Evolutionary conservation across 2,113 vertebrate genomes (phyloP).

Genomic region (Pelecanus crispus): DNA sequence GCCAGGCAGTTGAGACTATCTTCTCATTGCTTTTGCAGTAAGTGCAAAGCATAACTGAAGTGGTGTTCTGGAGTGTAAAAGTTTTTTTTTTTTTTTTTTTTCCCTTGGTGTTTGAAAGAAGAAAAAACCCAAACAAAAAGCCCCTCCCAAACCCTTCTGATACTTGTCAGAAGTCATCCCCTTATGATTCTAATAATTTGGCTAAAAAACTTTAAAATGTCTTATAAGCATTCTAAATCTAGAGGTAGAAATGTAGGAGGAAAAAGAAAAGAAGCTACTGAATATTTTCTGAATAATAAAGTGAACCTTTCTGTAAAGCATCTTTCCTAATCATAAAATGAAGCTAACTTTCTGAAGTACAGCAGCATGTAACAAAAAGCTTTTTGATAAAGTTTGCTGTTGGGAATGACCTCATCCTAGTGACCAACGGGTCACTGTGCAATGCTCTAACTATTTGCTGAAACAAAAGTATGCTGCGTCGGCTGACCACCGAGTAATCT

Average conservation of each 20-base stretch:
- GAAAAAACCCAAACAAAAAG: neutral
- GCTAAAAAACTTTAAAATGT: neutral
- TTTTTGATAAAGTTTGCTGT: slow-evolving; percentile 52
- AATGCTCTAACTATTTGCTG: slow-evolving; percentile 49
- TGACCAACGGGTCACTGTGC: slow-evolving; percentile 4
- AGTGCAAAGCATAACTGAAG: neutral
- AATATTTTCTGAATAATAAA: neutral
- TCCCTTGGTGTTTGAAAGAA: too few species aligned
- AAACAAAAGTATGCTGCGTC: neutral
- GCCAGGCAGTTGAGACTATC: too few species aligned
- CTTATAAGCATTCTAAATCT: neutral
- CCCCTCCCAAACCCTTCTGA: fast-evolving
- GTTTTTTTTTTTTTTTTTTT: too few species aligned
- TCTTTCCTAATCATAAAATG: neutral
- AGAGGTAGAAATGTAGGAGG: neutral
- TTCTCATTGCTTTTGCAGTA: neutral
- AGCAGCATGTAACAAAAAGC: slow-evolving; percentile 57
- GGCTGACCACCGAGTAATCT: neutral
- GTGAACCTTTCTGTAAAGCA: neutral
- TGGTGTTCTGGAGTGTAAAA: neutral
- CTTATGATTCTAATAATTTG: neutral
- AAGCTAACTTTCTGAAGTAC: neutral
- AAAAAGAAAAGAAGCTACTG: neutral
- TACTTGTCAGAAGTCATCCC: neutral
- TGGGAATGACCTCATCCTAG: slow-evolving; percentile 66